phyloP scores from a whole-genome alignment of 2,888 invertebrate species.

The Euproctis similis region DNA sequence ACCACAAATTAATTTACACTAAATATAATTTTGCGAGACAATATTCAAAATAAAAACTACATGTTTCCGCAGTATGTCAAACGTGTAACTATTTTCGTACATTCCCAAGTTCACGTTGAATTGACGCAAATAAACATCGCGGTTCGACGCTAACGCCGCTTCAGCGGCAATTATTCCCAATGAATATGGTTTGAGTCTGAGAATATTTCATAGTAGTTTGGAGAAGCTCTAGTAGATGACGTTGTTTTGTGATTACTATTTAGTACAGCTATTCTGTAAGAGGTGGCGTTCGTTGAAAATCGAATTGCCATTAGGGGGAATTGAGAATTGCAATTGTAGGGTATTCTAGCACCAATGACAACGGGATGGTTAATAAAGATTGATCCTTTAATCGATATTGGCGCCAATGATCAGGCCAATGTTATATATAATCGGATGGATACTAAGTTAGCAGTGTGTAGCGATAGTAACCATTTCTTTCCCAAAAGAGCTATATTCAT shows the following conservation, averaged over 20 bases:
- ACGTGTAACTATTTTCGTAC: constrained; percentile 66
- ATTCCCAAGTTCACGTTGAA: constrained; percentile 65
- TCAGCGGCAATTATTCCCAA: constrained; percentile 17
- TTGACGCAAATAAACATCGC: constrained; percentile 38
- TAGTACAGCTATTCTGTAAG: constrained; percentile 14
- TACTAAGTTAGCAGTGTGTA: too few relatives aligned
- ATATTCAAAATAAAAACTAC: constrained; percentile 70
- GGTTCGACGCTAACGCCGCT: constrained; percentile 22
- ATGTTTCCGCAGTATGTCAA: constrained; percentile 71
- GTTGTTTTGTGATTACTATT: constrained; percentile 11
- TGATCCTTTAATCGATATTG: too few relatives aligned
- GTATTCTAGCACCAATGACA: too few relatives aligned
- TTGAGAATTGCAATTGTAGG: too few relatives aligned
- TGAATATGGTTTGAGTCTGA: constrained; percentile 8
- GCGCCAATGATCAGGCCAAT: too few relatives aligned
- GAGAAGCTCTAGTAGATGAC: constrained; percentile 33
- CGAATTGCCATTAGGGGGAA: too few relatives aligned
- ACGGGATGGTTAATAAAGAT: too few relatives aligned
- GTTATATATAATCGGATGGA: too few relatives aligned
- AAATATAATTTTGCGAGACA: constrained; percentile 51
- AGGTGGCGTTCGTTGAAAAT: constrained; percentile 39
- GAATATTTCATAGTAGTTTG: constrained; percentile 3
- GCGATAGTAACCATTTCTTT: too few relatives aligned
- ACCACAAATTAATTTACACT: constrained; percentile 38
- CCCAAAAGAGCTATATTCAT: too few relatives aligned